These are phyloP conservation scores for Palythoa grandiflora DNA, from an alignment of 92 coral and sea anemone species.

Conservation along the genomic window DNA sequence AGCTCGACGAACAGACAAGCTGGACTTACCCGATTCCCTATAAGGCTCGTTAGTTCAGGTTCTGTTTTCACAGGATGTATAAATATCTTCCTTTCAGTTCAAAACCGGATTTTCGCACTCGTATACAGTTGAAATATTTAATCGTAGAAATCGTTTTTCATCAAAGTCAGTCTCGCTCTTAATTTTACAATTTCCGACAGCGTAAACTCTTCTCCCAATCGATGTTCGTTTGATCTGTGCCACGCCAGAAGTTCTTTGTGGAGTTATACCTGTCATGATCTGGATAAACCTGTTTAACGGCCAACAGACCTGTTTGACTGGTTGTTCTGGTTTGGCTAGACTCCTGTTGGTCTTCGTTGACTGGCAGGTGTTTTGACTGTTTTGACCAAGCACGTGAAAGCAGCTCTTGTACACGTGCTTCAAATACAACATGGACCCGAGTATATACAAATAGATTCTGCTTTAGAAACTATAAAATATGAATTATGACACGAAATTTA, in stretches of 20 bases:
- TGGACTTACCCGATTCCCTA: slow-evolving; percentile 5
- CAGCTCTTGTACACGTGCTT: slow-evolving; percentile 8
- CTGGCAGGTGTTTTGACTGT: slow-evolving; percentile 1
- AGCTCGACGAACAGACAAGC: not conserved
- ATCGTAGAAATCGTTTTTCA: not conserved
- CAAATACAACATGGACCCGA: not conserved
- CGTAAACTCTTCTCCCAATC: not conserved
- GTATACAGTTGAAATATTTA: not conserved
- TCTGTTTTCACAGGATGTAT: not conserved
- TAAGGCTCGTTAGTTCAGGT: not conserved
- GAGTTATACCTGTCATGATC: not conserved
- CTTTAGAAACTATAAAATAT: not conserved
- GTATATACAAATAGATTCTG: not conserved
- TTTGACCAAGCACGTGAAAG: not conserved
- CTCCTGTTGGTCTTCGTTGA: not conserved
- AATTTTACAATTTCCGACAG: not conserved
- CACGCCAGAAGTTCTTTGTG: slow-evolving; percentile 14
- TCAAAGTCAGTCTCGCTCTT: not conserved
- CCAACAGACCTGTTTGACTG: slow-evolving; percentile 2
- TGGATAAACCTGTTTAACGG: slow-evolving; percentile 19
- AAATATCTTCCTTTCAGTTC: no score
- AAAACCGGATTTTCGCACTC: not conserved
- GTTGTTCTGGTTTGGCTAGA: slow-evolving; percentile 37
- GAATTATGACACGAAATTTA: no score
- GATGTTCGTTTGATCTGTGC: slow-evolving; percentile 15